phyloP scores from a whole-genome alignment of 2,888 invertebrate species.

The Phaedon cochleariae region DNA sequence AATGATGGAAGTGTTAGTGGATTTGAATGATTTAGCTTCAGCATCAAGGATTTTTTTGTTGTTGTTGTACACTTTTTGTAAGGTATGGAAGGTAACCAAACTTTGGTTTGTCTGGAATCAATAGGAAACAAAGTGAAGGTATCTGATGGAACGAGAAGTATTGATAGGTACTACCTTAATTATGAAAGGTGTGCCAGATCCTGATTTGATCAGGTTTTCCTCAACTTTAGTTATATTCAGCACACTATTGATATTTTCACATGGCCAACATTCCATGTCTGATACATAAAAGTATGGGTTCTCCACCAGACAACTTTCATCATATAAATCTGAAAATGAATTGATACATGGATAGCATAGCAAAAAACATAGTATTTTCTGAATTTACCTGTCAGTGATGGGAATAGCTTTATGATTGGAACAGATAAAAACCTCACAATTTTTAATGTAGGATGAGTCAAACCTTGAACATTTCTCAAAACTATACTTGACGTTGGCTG shows the following conservation, averaged over 20 bases:
- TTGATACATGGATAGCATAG: too few species aligned
- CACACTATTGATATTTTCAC: slow-evolving; percentile 74
- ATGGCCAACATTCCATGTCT: slow-evolving; percentile 89
- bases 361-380: too few species aligned
- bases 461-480: slow-evolving; percentile 78
- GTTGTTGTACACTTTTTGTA: slow-evolving; percentile 68
- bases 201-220: slow-evolving; percentile 59
- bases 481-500: slow-evolving; percentile 73
- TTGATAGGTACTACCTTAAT: too few species aligned
- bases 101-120: slow-evolving; percentile 68
- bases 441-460: slow-evolving; percentile 83
- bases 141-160: too few species aligned
- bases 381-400: slow-evolving; percentile 73
- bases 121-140: too few species aligned
- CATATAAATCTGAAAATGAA: slow-evolving; percentile 77
- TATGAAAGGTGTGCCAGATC: slow-evolving; percentile 68
- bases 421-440: slow-evolving; percentile 76
- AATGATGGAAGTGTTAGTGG: slow-evolving; percentile 50
- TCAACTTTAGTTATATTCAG: slow-evolving; percentile 71
- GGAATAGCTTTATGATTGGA: slow-evolving; percentile 79
- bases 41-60: slow-evolving; percentile 69
- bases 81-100: slow-evolving; percentile 64
- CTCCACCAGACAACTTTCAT: slow-evolving; percentile 83
- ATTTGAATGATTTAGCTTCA: slow-evolving; percentile 69
- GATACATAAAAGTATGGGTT: slow-evolving; percentile 84